A percentile compares a stretch with the other conserved stretches of the same genome.
Conservation (phyloP, 2,888 invertebrate species). For the Noctuana brunneofusca region DNA sequence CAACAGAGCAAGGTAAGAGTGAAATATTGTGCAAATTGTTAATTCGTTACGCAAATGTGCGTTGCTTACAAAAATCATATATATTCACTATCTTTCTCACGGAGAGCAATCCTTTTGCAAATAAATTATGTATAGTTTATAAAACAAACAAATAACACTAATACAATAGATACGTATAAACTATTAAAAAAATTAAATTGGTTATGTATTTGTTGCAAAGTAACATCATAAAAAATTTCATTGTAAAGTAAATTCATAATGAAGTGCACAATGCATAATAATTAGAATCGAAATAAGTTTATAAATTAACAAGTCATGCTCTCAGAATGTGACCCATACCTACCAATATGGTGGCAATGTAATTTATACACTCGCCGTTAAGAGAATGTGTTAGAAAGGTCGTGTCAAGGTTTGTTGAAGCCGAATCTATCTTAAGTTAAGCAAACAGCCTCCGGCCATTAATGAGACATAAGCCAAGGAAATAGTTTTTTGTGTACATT, state of each 20-base stretch:
- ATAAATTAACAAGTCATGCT: not conserved
- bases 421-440: slow-evolving; percentile 36
- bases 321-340: not conserved
- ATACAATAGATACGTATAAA: too few relatives aligned
- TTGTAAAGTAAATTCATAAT: too few relatives aligned
- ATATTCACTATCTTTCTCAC: slow-evolving; percentile 13
- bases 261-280: too few relatives aligned
- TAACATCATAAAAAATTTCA: too few relatives aligned
- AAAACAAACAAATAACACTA: too few relatives aligned
- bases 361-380: slow-evolving; percentile 5
- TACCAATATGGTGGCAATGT: slow-evolving; percentile 1
- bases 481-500: slow-evolving; percentile 39
- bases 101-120: slow-evolving; percentile 13
- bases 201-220: too few relatives aligned
- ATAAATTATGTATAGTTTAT: not conserved
- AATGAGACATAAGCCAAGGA: slow-evolving; percentile 44
- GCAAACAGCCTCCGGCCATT: slow-evolving; percentile 45
- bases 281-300: too few relatives aligned
- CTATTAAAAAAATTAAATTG: too few relatives aligned
- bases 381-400: slow-evolving; percentile 63
- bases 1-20: slow-evolving; percentile 18
- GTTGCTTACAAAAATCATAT: slow-evolving; percentile 7
- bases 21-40: slow-evolving; percentile 21
- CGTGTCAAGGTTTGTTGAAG: slow-evolving; percentile 50
- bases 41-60: slow-evolving; percentile 19